Base-by-base conservation (phyloP, 2,888 invertebrate species). In the Xanthostigma xanthostigma region DNA sequence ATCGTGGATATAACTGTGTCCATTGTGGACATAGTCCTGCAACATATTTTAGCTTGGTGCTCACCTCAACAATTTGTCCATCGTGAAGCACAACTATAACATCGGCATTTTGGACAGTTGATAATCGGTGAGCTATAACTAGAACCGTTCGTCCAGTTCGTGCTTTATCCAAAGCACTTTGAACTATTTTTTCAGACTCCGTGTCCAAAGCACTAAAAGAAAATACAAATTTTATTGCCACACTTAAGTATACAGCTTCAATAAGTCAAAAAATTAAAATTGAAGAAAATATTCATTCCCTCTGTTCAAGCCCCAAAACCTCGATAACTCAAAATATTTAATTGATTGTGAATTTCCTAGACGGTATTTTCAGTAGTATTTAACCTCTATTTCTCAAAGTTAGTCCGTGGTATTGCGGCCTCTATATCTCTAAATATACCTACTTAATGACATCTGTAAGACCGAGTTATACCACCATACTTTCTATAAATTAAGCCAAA, bases 81-180 rank as follows among this genome's bases (percentile, higher is more conserved):
- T 84, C 79, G 56, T 84, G 79, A 43, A 96, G 70, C 3, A 97
- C 95, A 33, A 92, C 90, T 55, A 96, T 96, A 11, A 89, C 60
- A 64, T 96, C 91, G 0, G 95, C 95, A 63, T 89, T 84, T 62
- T 83, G 79, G 49, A 97, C 79, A 0, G 96, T 97, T 36, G 92
- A 92, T 49, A 96, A 71, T 33, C 96, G 72, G 65, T 96, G 96
- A 3, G 96, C 96, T 56, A 97, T 95, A 1, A 96, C 84, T n/a
- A 97, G 66, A 1, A 93, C 93, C 0, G 96, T 96, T 50, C 93
- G 75, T 2, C 91, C 89, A 58, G 79, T 75, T 8, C 84, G 78
- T 0, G 86, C 91, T 9, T 75, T 76, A 59, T 95, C 94, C 44
- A 96, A 63, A 0, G 96, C 93, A 40, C 79, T 80, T 61, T 94